These are phyloP conservation scores for Burhinus bistriatus DNA, from an alignment of 2,113 vertebrate species.

Conservation along the genomic window DNA sequence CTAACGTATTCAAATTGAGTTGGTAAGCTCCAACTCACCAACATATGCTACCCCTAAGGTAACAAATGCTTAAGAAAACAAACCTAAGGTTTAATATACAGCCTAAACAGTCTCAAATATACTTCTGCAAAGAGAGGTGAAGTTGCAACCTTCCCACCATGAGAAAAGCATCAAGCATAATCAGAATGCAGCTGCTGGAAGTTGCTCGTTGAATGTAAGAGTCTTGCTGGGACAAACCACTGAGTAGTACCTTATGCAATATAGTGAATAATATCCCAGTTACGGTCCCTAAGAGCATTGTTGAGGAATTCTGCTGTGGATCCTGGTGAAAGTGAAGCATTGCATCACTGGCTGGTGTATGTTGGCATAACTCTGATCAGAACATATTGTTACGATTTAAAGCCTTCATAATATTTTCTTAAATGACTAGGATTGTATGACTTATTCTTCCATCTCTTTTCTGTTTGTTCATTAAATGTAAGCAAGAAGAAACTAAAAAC, in stretches of 20 bases:
- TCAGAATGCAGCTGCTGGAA: not conserved
- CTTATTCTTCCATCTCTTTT: not conserved
- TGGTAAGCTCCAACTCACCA: not conserved
- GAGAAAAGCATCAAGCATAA: not conserved
- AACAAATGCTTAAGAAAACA: not conserved
- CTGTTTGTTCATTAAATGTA: not conserved
- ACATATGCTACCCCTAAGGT: not conserved
- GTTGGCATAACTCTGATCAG: not conserved
- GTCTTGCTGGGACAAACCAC: not conserved
- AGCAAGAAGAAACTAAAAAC: not conserved
- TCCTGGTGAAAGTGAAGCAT: not conserved
- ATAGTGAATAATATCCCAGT: not conserved
- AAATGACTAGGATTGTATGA: not conserved
- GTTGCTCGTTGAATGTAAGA: not conserved
- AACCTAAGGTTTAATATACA: not conserved
- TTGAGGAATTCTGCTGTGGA: not conserved
- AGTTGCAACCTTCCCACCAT: not conserved
- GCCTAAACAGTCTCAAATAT: not conserved
- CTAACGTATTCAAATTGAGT: not conserved
- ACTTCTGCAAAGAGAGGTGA: not conserved
- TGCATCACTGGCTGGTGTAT: not conserved
- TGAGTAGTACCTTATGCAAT: not conserved
- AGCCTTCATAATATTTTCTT: not conserved
- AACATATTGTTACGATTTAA: not conserved
- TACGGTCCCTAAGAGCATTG: not conserved